These are phyloP conservation scores for Lypha dubia DNA, from an alignment of 2,888 invertebrate species.

Conservation along the genomic window DNA sequence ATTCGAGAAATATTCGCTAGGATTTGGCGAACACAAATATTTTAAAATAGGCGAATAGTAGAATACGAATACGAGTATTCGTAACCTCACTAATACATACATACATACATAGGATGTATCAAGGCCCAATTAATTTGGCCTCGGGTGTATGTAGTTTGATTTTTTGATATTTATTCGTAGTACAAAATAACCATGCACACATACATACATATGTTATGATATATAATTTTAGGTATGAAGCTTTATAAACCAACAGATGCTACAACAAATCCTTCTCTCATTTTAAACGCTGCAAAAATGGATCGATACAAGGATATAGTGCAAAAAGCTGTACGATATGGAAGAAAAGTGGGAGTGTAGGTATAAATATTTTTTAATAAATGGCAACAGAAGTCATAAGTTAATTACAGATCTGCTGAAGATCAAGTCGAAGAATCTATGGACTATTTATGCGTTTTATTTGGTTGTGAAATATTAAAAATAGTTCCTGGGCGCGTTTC, in stretches of 20 bases:
- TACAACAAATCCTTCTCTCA: constrained; percentile 99
- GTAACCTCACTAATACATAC: too few species aligned
- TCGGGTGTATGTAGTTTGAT: too few species aligned
- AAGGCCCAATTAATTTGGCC: too few species aligned
- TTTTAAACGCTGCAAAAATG: constrained; percentile 96
- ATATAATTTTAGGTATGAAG: constrained; percentile 92
- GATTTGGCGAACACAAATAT: too few species aligned
- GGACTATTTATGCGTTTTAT: constrained; percentile 97
- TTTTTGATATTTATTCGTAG: too few species aligned
- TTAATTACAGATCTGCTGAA: constrained; percentile 44
- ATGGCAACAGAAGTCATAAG: neutral
- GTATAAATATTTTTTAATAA: constrained; percentile 70
- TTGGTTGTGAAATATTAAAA: constrained; percentile 98
- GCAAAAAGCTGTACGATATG: constrained; percentile 95
- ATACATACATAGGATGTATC: too few species aligned
- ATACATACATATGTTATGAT: too few species aligned
- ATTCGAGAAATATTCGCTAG: too few species aligned
- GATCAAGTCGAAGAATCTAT: constrained; percentile 87
- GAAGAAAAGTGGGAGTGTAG: constrained; percentile 87
- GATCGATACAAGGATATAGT: constrained; percentile 96
- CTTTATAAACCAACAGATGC: constrained; percentile 99
- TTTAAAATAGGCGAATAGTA: too few species aligned
- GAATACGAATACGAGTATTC: too few species aligned
- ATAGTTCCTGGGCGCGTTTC: constrained; percentile 95
- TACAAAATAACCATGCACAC: too few species aligned